Percentiles rank a stretch among this genome's conserved stretches.
Conservation (phyloP, 2,113 vertebrate genomes). For the Salvator merianae region DNA sequence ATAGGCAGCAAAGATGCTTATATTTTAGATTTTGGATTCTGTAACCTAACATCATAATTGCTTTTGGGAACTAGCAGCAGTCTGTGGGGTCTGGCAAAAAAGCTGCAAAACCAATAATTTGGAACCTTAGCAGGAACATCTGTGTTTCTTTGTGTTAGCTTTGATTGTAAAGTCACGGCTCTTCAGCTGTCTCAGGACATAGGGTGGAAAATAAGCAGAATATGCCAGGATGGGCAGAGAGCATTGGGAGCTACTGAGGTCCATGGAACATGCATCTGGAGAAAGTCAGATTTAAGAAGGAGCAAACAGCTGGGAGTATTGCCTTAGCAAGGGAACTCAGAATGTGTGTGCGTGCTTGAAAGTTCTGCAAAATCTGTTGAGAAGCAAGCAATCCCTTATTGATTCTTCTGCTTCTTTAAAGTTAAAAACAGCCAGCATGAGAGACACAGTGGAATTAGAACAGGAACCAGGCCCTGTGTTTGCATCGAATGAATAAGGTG, state of each 20-base stretch:
- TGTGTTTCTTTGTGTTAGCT: background rate
- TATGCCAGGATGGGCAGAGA: background rate
- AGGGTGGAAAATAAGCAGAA: background rate
- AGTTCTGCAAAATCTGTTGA: background rate
- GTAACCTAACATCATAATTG: background rate
- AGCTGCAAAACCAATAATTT: background rate
- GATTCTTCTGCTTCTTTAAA: background rate
- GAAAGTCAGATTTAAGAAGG: background rate
- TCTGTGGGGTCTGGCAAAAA: background rate
- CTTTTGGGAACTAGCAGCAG: background rate
- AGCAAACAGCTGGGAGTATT: background rate
- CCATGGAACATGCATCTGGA: too few species aligned
- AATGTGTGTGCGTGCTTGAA: background rate
- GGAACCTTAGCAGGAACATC: background rate
- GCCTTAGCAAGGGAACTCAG: conserved; percentile 4
- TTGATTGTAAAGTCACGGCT: background rate
- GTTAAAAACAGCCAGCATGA: background rate
- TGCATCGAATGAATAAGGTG: too few species aligned
- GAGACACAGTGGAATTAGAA: background rate
- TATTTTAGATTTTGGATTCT: too few species aligned
- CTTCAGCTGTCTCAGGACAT: background rate
- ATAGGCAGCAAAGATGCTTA: too few species aligned
- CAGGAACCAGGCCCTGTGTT: too few species aligned
- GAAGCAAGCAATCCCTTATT: background rate
- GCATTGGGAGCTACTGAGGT: background rate